Evolutionary conservation across 2,113 vertebrate genomes (phyloP), one percentile per base, ranked within the genome.

Genomic region (Emydocephalus ijimae): DNA sequence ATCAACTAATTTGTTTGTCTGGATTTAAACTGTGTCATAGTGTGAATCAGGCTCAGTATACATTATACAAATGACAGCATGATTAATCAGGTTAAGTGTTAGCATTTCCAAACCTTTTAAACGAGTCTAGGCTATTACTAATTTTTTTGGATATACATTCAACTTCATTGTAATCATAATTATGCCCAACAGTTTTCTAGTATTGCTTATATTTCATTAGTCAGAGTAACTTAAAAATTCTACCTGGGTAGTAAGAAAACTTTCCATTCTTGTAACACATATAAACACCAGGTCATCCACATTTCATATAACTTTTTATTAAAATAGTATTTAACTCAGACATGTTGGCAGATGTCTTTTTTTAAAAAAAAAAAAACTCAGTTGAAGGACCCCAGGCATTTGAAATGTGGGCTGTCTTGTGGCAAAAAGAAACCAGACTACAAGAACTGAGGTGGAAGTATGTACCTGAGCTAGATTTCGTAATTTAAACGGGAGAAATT

Each of bases 321-420:
- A 97, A 97, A 97, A 97, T 96, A 97, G 90, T 92, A 94, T 97
- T 97, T 93, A 96, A 93, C 92, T 90, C 94, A 92, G 94, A 97
- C 94, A 96, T 0, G 26, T 93, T 96, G 94, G 96, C 95, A 97
- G 95, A 94, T 94, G 94, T n/a, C 95, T 88, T 34, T 45, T 43
- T 43, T 48, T 48, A 48, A 50, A 52, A 52, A 21, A 85, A 92
- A 81, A 85, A 92, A 54, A 88, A 88, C 87, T 12, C 0, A 39
- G 12, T 26, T 89, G 93, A 89, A 93, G 93, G 91, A 89, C 50
- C 93, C 93, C 95, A 88, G 95, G 93, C 93, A 94, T 23, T 43
- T 91, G 93, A 90, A 93, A 94, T 48, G 6, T 0, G 0, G 94
- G 89, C 90, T 96, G 93, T 94, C 90, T 45, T 1, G 5, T 86